Base-by-base conservation (phyloP, 2,797 vertebrate genomes). In the Cichlasoma orientale region DNA sequence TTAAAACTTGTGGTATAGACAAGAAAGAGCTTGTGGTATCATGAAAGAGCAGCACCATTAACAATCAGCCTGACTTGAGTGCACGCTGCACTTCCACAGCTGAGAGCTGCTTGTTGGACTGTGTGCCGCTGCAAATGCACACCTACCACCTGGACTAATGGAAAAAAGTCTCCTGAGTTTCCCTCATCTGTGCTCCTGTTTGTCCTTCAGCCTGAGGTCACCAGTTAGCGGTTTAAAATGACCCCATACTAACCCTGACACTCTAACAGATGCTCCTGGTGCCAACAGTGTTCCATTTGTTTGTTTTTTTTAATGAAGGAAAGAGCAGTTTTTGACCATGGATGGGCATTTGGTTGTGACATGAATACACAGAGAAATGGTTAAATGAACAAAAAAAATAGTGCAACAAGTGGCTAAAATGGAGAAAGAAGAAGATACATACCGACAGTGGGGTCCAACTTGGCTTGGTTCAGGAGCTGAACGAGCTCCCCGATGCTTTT, bases 401-500 rank as follows among this genome's bases (percentile, higher is more conserved):
- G 18, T 4, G 18, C 2, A 68, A 50, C 25, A 68, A 29, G 63
- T 52, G 63, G 29, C 63, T 47, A 56, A 21, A 25, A 29, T 31
- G 9, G 12, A 10, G 12, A 9, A 3, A 5, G 4, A 2, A 29
- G 14, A 66, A 57, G 11, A 18, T 52, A 91, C 97, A 79, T 91
- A 99, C 98, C 98, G 72, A 97, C 96, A 84, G 98, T 97, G 14
- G 96, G 89, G 56, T 97, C 95, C 91, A 98, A 86, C 84, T 96
- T 97, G 79, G 95, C 97, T 29, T 68, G 84, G 83, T 99, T 99
- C 90, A 99, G 84, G 16, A 95, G 96, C 12, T 95, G 86, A 83
- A 98, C 97, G 74, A 99, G 97, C n/a, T 98, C 98, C 77, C 96
- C 96, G 0, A 99, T 95, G 75, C 93, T 96, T 68, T 97, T 97